phyloP scores from a whole-genome alignment of 1,140 invertebrate genomes.

The Drosophila nebulosa region DNA sequence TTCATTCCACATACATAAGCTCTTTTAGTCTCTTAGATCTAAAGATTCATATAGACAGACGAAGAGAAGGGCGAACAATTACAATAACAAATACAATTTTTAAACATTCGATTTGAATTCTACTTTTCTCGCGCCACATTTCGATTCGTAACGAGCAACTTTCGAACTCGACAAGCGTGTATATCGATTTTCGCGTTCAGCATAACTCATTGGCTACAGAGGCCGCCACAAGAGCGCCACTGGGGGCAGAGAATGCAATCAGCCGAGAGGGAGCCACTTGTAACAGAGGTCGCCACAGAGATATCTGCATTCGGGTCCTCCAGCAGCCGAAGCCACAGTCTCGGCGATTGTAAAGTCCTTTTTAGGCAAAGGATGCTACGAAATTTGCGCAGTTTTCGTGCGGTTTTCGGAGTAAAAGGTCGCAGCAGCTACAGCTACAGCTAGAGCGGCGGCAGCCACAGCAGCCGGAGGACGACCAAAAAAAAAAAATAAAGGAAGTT shows the following conservation, averaged over 20 bases:
- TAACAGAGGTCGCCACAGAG: background rate
- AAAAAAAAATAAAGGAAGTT: background rate
- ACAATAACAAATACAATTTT: too few species aligned
- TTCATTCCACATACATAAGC: too few species aligned
- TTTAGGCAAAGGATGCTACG: constrained; percentile 66
- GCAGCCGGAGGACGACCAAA: background rate
- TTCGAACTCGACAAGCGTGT: background rate
- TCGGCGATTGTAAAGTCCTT: constrained; percentile 45
- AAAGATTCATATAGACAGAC: too few species aligned
- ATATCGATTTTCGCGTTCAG: too few species aligned
- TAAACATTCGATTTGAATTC: too few species aligned
- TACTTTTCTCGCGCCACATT: background rate
- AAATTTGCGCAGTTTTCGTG: constrained; percentile 74
- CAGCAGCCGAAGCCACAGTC: constrained; percentile 4
- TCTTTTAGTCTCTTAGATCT: too few species aligned
- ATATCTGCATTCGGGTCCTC: background rate
- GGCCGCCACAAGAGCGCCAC: background rate
- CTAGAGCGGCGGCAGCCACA: constrained; percentile 16
- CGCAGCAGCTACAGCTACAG: constrained; percentile 50
- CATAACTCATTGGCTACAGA: too few species aligned
- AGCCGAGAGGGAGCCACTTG: background rate
- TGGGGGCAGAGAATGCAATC: background rate
- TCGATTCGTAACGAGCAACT: too few species aligned
- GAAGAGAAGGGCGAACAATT: too few species aligned
- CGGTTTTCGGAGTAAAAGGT: constrained; percentile 71